phyloP scores from a whole-genome alignment of 2,113 vertebrate genomes.

The Cynoglossus semilaevis region DNA sequence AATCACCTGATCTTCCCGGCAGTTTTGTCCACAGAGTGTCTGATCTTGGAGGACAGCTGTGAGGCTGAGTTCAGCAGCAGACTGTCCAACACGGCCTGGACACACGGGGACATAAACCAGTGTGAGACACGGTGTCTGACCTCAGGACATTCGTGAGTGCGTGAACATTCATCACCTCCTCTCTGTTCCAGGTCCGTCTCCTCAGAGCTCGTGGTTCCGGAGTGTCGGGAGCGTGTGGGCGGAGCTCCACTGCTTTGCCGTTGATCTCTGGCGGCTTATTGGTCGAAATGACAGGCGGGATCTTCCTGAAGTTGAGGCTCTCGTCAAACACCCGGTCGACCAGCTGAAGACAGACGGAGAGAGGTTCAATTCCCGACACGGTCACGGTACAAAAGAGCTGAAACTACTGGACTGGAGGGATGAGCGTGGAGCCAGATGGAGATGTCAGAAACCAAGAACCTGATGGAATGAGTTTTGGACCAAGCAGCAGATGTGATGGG shows the following conservation, averaged over 20 bases:
- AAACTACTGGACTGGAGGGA: not conserved
- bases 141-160: not conserved
- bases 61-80: conserved; percentile 92
- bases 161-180: conserved; percentile 82
- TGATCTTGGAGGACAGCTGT: conserved; percentile 94
- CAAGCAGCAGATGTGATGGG: conserved; percentile 48
- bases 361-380: not conserved
- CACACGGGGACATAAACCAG: conserved; percentile 1
- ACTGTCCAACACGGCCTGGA: conserved; percentile 93
- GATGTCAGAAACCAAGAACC: not conserved
- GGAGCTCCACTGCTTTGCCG: conserved; percentile 80
- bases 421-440: not conserved
- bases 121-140: not conserved
- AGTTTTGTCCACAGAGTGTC: conserved; percentile 93
- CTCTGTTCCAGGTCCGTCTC: conserved; percentile 95
- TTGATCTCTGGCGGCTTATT: conserved; percentile 87
- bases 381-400: too few species aligned
- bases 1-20: conserved; percentile 95
- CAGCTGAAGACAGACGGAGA: conserved; percentile 73
- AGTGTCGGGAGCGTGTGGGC: conserved; percentile 82
- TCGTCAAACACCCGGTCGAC: conserved; percentile 98
- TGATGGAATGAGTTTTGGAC: conserved; percentile 18
- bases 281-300: conserved; percentile 86
- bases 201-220: conserved; percentile 89
- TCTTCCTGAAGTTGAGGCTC: conserved; percentile 98